Percentiles rank a stretch among this genome's conserved stretches.
Evolutionary conservation across 1,140 invertebrate species (phyloP).

Genomic region (Leptinotarsa texana): DNA sequence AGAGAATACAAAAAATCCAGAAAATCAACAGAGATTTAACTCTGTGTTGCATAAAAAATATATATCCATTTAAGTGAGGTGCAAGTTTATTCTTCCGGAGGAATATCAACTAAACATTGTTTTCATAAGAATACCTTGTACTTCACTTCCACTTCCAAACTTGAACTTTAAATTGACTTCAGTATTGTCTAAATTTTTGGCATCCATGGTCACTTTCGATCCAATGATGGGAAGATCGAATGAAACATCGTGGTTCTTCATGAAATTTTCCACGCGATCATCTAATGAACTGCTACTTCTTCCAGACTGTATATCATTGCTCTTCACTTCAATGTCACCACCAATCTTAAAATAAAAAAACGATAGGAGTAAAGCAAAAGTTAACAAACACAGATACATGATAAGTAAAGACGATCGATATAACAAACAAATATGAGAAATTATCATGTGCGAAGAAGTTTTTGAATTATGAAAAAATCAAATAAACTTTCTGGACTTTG

Average conservation of each 20-base stretch:
- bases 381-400: background rate
- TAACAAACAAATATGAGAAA: background rate
- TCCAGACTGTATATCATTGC: slow-evolving; percentile 63
- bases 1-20: too few species aligned
- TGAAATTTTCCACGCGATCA: slow-evolving; percentile 69
- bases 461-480: background rate
- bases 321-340: slow-evolving; percentile 72
- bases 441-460: background rate
- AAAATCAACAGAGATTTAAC: too few species aligned
- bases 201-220: slow-evolving; percentile 71
- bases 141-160: slow-evolving; percentile 60
- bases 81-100: too few species aligned
- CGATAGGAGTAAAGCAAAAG: background rate
- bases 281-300: slow-evolving; percentile 64
- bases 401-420: background rate
- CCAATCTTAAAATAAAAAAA: slow-evolving; percentile 45
- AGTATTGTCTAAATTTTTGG: slow-evolving; percentile 72
- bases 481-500: background rate
- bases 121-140: slow-evolving; percentile 48
- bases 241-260: slow-evolving; percentile 74
- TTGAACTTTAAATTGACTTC: slow-evolving; percentile 72
- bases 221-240: slow-evolving; percentile 72
- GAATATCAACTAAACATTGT: too few species aligned
- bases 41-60: too few species aligned
- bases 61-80: too few species aligned